Base-by-base conservation (phyloP, 2,113 vertebrate genomes). In the Trichomycterus rosablanca region DNA sequence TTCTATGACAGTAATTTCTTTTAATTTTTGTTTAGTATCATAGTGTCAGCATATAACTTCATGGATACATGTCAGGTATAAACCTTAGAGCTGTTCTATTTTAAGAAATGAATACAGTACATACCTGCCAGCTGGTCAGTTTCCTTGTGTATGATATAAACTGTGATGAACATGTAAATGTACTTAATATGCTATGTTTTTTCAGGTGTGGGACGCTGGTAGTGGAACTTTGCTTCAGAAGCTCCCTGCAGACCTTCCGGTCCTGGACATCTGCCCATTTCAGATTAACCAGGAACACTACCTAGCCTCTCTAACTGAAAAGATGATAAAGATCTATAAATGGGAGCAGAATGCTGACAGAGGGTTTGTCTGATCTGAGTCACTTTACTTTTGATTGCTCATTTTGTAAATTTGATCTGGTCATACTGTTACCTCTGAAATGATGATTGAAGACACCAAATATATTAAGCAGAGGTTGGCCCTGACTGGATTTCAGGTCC, bases 271-370 rank as follows among this genome's bases (percentile, higher is more conserved):
- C 80, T 93, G 89, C 40, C 89, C 93, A 0, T 86, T 96, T 60
- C 80, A 86, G 6, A 85, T 87, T 67, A 97, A 94, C 57, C 87
- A 86, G 19, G 85, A 61, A 23, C 89, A 82, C 76, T 88, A 88
- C 67, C 79, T 99, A 78, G 92, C 91, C 7, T 90, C 91, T 1
- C 87, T 98, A 23, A 99, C 95, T 0, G 94, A 95, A 84, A 98
- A 94, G 79, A 85, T 71, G 63, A 86, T 97, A 44, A 93, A 92
- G 70, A 71, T 97, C 51, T 93, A 97, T 84, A 92, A 76, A 70
- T 98, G 96, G 96, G 89, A 93, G 1, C 8, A 19, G 14, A 9
- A 4, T 32, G 23, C 30, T 24, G 42, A 48, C 1, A 18, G 43
- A 40, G 43, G 1, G 7, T 30, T 2, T 53, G 22, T 12, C 22